Percentiles rank a stretch among this genome's conserved stretches.
These are phyloP conservation scores for Scelioninae gen. 1 DNA, from an alignment of 2,888 invertebrate genomes.

Conservation along the genomic window DNA sequence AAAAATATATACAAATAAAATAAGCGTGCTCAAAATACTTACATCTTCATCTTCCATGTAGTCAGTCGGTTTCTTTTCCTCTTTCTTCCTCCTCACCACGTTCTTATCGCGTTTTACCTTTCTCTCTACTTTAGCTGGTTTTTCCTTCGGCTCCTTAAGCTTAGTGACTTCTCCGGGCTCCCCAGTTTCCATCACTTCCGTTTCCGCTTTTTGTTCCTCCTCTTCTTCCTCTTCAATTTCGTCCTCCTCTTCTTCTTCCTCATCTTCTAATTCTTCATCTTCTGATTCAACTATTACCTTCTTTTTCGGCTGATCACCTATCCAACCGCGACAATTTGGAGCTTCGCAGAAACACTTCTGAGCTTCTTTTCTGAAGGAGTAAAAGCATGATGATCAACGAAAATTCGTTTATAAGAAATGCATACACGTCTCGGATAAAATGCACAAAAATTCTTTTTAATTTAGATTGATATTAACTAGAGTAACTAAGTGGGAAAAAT, in stretches of 20 bases:
- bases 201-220: slow-evolving; percentile 74
- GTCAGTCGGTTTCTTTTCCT: slow-evolving; percentile 78
- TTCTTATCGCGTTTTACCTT: slow-evolving; percentile 69
- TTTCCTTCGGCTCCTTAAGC: slow-evolving; percentile 79
- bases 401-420: no score
- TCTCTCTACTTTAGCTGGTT: slow-evolving; percentile 63
- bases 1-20: no score
- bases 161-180: slow-evolving; percentile 80
- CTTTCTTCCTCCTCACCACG: slow-evolving; percentile 83
- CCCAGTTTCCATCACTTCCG: slow-evolving; percentile 78
- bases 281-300: slow-evolving; percentile 87
- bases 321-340: slow-evolving; percentile 95
- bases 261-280: slow-evolving; percentile 83
- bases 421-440: no score
- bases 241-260: slow-evolving; percentile 80
- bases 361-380: slow-evolving; percentile 91
- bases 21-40: slow-evolving; percentile 74
- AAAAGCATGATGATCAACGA: neutral
- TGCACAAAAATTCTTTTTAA: no score
- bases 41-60: slow-evolving; percentile 85
- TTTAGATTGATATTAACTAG: no score
- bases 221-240: slow-evolving; percentile 82
- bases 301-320: slow-evolving; percentile 93
- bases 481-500: no score
- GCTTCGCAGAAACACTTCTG: slow-evolving; percentile 98